Conservation (phyloP, 2,113 vertebrate species). For the Dromas ardeola region DNA sequence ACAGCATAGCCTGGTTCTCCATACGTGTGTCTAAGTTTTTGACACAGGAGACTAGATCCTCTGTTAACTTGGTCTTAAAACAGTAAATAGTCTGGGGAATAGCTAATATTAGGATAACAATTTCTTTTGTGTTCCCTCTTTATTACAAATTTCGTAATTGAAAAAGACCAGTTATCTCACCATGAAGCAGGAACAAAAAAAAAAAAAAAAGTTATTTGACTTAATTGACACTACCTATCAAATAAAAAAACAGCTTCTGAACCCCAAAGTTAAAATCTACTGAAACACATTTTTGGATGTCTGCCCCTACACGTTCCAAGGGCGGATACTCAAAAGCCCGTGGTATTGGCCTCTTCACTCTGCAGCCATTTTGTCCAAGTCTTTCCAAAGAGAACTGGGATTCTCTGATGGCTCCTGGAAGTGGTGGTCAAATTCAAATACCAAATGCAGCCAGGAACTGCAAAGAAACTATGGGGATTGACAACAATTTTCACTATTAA, state of each 20-base stretch:
- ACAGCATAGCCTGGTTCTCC: background rate
- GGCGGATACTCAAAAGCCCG: background rate
- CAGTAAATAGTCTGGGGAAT: background rate
- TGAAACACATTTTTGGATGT: background rate
- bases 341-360: background rate
- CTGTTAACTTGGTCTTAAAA: background rate
- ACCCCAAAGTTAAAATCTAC: background rate
- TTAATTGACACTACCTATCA: background rate
- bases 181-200: background rate
- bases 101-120: background rate
- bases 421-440: background rate
- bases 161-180: background rate
- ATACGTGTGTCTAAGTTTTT: accelerated
- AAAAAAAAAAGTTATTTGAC: background rate
- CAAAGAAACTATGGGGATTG: background rate
- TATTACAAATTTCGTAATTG: background rate
- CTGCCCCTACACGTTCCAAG: background rate
- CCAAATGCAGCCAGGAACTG: background rate
- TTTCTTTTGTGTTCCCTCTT: background rate
- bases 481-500: background rate
- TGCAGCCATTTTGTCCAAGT: background rate
- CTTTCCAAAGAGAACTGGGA: background rate
- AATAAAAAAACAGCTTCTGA: background rate
- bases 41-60: background rate
- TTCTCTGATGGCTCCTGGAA: background rate